These are phyloP conservation scores for Tanypteryx hageni DNA, from an alignment of 2,888 invertebrate genomes.

Conservation along the genomic window DNA sequence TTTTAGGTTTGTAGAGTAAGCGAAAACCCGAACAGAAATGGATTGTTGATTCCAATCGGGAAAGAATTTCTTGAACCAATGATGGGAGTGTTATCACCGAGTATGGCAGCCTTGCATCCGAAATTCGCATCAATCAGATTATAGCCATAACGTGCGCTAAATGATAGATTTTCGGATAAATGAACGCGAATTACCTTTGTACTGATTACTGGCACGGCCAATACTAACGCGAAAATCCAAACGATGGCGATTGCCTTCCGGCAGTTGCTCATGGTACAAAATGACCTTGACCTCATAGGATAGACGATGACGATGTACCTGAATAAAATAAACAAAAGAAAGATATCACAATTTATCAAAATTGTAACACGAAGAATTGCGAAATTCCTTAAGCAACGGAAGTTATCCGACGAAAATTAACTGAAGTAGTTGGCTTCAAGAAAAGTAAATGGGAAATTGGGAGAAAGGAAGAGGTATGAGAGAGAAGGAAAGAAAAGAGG, in stretches of 20 bases:
- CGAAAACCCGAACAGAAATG: too few relatives aligned
- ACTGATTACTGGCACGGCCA: constrained; percentile 75
- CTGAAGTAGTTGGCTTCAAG: too few relatives aligned
- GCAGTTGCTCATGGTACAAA: constrained; percentile 76
- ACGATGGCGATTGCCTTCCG: constrained; percentile 74
- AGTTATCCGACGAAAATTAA: neutral
- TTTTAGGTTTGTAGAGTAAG: too few relatives aligned
- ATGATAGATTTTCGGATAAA: neutral
- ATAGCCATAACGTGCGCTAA: neutral
- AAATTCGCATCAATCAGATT: neutral
- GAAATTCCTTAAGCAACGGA: too few relatives aligned
- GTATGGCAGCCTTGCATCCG: too few relatives aligned
- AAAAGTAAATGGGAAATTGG: too few relatives aligned
- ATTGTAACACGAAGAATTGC: too few relatives aligned
- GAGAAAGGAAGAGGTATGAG: neutral
- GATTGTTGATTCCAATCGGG: too few relatives aligned
- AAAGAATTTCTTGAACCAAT: too few relatives aligned
- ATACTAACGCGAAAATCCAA: constrained; percentile 74
- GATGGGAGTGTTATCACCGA: too few relatives aligned
- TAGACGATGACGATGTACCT: constrained; percentile 78
- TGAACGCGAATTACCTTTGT: constrained; percentile 73
- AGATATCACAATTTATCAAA: too few relatives aligned
- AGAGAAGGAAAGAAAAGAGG: neutral
- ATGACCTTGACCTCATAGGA: constrained; percentile 76
- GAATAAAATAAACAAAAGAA: constrained; percentile 62